Evolutionary conservation across 1,140 invertebrate genomes (phyloP).

Genomic region (Drosophila obscura): DNA sequence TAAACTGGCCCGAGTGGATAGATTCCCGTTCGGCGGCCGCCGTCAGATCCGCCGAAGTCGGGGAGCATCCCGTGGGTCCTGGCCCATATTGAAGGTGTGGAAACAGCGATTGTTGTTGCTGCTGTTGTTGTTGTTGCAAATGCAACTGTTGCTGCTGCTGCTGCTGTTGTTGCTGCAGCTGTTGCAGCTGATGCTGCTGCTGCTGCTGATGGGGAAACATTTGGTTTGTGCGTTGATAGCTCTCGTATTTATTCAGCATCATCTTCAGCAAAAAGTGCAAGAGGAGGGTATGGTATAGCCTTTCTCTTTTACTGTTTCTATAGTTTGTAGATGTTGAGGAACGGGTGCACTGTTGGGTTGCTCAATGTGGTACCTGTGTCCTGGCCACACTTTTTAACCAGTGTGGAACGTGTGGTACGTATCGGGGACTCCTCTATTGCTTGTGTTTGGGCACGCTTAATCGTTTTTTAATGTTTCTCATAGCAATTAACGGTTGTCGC

Average conservation of each 20-base stretch:
- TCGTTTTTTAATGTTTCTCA: constrained; percentile 45
- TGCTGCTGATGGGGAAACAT: constrained; percentile 67
- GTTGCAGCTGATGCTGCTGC: constrained; percentile 40
- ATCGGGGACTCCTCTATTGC: not conserved
- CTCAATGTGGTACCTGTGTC: not conserved
- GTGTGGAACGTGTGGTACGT: not conserved
- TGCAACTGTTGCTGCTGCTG: constrained; percentile 21
- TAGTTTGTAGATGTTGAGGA: not conserved
- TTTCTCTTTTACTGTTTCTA: not conserved
- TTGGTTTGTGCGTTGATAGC: constrained; percentile 71
- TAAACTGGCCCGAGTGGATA: constrained; percentile 99
- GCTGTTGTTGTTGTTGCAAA: constrained; percentile 15
- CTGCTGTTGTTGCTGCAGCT: constrained; percentile 27
- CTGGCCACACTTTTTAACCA: not conserved
- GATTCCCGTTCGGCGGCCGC: constrained; percentile 86
- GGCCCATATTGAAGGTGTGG: constrained; percentile 52
- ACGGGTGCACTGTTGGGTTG: constrained; percentile 8
- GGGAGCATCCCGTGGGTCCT: not conserved
- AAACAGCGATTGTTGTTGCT: constrained; percentile 27
- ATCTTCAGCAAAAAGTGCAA: constrained; percentile 49
- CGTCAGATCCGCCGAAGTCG: constrained; percentile 43
- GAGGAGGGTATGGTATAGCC: not conserved
- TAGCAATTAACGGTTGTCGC: constrained; percentile 36
- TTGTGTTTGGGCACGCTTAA: constrained; percentile 40
- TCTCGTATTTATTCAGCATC: constrained; percentile 78